A percentile compares a stretch with the other conserved stretches of the same genome.
These are phyloP conservation scores for Hemibagrus wyckioides DNA, from an alignment of 2,113 vertebrate genomes.

Conservation along the genomic window DNA sequence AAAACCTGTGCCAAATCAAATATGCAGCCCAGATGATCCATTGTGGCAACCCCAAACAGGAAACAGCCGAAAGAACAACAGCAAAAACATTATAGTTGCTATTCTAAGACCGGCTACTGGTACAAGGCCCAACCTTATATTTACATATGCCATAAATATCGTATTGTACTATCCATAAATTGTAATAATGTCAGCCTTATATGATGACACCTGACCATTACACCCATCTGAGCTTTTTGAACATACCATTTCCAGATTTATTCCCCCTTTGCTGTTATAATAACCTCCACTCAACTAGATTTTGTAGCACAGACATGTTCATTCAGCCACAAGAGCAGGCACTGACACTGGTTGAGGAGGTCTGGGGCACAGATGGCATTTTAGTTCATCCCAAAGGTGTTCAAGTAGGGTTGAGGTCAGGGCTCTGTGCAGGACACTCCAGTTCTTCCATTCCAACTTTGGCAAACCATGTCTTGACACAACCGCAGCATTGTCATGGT, in stretches of 20 bases:
- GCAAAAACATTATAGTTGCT: not conserved
- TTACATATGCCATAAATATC: not conserved
- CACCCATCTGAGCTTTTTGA: not conserved
- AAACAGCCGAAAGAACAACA: no score
- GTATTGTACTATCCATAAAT: not conserved
- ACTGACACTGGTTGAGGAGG: no score
- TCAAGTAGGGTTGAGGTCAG: not conserved
- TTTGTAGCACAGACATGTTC: not conserved
- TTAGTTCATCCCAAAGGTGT: not conserved
- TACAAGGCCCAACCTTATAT: not conserved
- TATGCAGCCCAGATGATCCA: no score
- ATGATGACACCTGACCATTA: not conserved
- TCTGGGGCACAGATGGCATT: no score
- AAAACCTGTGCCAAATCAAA: no score
- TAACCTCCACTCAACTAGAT: not conserved
- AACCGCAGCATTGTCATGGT: not conserved
- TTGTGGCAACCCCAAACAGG: no score
- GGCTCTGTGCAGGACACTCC: not conserved
- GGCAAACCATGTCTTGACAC: not conserved
- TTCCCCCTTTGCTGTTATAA: no score
- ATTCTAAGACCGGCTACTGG: not conserved
- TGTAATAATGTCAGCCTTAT: not conserved
- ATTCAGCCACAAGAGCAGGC: not conserved
- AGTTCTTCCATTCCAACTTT: not conserved
- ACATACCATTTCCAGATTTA: not conserved